phyloP scores from a whole-genome alignment of 2,113 vertebrate species.

The Oenanthe melanoleuca region DNA sequence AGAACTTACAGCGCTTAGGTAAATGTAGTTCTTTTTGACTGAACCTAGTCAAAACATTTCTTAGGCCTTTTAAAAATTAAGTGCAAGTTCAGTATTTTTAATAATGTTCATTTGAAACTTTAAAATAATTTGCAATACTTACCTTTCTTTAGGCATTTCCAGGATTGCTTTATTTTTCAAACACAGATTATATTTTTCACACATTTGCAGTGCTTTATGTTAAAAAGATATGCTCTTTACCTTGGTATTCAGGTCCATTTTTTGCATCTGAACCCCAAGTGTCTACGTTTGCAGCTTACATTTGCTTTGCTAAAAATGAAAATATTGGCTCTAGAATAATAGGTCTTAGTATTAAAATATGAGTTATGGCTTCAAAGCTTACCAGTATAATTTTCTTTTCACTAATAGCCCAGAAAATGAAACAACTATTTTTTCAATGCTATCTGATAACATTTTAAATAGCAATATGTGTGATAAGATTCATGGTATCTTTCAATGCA shows the following conservation, averaged over 20 bases:
- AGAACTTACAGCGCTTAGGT: not conserved
- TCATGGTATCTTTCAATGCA: not conserved
- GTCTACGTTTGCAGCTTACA: not conserved
- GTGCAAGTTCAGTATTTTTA: not conserved
- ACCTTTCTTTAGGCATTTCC: not conserved
- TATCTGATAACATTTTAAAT: not conserved
- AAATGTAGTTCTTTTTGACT: not conserved
- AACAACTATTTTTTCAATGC: not conserved
- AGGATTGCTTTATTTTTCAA: not conserved
- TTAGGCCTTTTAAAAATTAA: not conserved
- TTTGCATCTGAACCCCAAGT: not conserved
- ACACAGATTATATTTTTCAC: not conserved
- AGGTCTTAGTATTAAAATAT: not conserved
- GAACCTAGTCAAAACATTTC: not conserved
- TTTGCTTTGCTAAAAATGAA: not conserved
- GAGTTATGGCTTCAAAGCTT: not conserved
- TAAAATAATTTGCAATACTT: not conserved
- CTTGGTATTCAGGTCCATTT: not conserved
- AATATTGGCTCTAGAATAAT: not conserved
- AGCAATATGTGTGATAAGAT: not conserved
- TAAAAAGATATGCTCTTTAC: not conserved
- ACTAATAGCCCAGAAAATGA: not conserved
- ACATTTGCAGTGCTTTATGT: not conserved
- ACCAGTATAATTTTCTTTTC: not conserved
- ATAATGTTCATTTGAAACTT: not conserved